These are phyloP conservation scores for Cephonodes hylas DNA, from an alignment of 2,888 invertebrate genomes.

Conservation along the genomic window DNA sequence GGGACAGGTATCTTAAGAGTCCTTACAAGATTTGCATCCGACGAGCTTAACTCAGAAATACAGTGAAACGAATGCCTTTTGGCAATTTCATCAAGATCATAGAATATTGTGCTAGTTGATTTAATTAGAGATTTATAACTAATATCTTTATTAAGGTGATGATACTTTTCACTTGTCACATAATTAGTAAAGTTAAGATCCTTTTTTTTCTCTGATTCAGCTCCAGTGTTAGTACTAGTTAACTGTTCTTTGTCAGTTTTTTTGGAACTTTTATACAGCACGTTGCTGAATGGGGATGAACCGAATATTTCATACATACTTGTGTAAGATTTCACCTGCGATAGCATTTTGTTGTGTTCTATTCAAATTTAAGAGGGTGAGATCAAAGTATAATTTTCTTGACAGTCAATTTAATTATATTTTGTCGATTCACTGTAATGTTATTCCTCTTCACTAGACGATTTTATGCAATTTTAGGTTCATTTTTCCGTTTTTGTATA, in stretches of 20 bases:
- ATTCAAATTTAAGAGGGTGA: background rate
- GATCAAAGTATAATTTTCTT: background rate
- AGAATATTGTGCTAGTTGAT: constrained; percentile 67
- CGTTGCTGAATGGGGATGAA: constrained; percentile 32
- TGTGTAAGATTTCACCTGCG: constrained; percentile 46
- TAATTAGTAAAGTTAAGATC: constrained; percentile 31
- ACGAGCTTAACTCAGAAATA: constrained; percentile 38
- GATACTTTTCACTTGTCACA: constrained; percentile 54
- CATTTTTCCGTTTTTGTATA: constrained; percentile 2
- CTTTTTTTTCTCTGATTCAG: constrained; percentile 25
- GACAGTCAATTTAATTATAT: background rate
- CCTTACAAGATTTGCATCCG: constrained; percentile 43
- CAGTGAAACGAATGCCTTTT: constrained; percentile 62
- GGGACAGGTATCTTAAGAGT: constrained; percentile 29
- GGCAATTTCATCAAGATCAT: constrained; percentile 61
- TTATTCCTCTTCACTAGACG: background rate
- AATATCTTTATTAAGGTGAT: constrained; percentile 41
- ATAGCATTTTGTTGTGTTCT: background rate
- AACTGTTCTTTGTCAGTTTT: constrained; percentile 22
- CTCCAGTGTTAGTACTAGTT: constrained; percentile 23
- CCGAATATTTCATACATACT: constrained; percentile 52
- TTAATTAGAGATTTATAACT: constrained; percentile 41
- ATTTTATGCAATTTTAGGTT: constrained; percentile 6
- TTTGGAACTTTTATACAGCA: constrained; percentile 26
- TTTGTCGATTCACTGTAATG: background rate